A percentile compares a stretch with the other conserved stretches of the same genome.
Conservation (phyloP, 2,797 vertebrate genomes). For the Ctenosaura bakeri region DNA sequence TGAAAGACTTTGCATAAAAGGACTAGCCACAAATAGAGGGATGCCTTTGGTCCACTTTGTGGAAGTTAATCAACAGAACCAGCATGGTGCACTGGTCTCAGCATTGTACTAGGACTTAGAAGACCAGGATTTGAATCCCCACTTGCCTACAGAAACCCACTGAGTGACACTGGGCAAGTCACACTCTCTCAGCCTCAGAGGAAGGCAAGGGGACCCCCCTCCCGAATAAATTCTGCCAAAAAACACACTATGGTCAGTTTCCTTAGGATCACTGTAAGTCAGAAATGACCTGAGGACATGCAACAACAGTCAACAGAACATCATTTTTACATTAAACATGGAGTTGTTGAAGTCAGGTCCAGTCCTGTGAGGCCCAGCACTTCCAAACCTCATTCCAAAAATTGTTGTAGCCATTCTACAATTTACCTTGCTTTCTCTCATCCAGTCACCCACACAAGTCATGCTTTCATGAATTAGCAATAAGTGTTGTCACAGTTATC, state of each 20-base stretch:
- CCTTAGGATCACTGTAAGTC: no score
- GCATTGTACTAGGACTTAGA: not conserved
- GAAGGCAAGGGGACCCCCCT: no score
- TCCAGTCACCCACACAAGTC: not conserved
- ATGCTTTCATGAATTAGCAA: not conserved
- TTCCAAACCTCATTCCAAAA: constrained; percentile 4
- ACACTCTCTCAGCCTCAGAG: no score
- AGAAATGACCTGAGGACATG: no score
- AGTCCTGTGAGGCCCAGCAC: not conserved
- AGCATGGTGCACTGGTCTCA: not conserved
- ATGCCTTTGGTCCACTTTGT: not conserved
- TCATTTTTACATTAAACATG: no score
- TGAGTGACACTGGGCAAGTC: no score
- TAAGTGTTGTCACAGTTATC: not conserved
- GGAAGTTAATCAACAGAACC: not conserved
- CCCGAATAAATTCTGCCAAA: no score
- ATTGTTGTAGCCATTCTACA: not conserved
- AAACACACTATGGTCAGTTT: no score
- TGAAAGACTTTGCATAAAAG: not conserved
- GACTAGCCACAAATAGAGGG: not conserved
- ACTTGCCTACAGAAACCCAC: no score
- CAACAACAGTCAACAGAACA: no score
- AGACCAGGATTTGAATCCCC: not conserved
- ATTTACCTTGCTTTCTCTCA: not conserved
- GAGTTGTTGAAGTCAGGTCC: not conserved